A percentile compares a stretch with the other conserved stretches of the same genome.
Conservation (phyloP, 2,888 invertebrate species). For the Plemyria rubiginata region DNA sequence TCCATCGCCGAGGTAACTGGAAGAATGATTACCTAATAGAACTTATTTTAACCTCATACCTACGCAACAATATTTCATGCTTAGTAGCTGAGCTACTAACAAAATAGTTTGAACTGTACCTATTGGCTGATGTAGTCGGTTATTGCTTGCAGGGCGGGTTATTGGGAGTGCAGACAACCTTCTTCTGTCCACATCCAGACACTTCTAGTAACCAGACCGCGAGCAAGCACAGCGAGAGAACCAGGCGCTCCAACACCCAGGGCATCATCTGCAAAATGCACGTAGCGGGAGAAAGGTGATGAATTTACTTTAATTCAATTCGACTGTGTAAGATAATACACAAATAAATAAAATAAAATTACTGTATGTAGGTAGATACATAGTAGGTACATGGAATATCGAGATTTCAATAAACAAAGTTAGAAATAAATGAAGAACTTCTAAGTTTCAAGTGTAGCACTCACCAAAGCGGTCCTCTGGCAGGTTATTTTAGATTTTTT, state of each 20-base stretch:
- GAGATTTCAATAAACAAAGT: too few species aligned
- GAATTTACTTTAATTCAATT: too few species aligned
- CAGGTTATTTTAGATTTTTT: constrained; percentile 10
- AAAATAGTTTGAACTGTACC: too few species aligned
- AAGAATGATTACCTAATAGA: too few species aligned
- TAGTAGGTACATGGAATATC: too few species aligned
- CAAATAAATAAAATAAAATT: too few species aligned
- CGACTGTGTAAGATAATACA: too few species aligned
- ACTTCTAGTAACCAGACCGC: constrained; percentile 48
- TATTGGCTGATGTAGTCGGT: not conserved
- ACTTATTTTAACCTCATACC: too few species aligned
- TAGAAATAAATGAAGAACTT: not conserved
- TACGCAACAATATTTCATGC: too few species aligned
- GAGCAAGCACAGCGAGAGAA: constrained; percentile 45
- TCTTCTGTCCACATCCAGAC: constrained; percentile 52
- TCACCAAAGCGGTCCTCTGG: constrained; percentile 15
- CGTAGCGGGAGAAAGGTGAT: not conserved
- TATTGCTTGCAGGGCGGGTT: constrained; percentile 59
- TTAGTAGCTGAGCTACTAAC: not conserved
- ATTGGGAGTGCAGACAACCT: constrained; percentile 47
- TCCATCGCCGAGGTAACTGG: constrained; percentile 55
- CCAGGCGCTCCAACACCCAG: constrained; percentile 35
- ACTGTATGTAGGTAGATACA: too few species aligned
- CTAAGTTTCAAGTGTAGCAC: not conserved
- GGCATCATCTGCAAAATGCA: constrained; percentile 20